Conservation (phyloP, 2,888 invertebrate species). For the Oxystoma pomonae region DNA sequence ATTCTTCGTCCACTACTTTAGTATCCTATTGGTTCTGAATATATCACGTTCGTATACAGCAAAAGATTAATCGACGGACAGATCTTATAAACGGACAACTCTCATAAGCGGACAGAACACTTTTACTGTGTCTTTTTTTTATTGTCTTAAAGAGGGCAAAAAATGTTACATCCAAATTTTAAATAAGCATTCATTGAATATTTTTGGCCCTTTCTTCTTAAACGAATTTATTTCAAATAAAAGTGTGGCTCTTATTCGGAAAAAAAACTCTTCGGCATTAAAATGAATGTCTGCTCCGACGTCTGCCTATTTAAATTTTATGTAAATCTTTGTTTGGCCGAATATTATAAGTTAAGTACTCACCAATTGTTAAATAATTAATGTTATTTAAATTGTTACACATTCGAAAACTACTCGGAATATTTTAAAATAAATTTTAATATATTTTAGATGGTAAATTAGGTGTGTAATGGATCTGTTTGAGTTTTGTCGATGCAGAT, state of each 20-base stretch:
- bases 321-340: conserved; percentile 23
- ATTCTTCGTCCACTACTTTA: too few species aligned
- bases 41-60: too few species aligned
- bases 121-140: too few species aligned
- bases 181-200: too few species aligned
- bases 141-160: too few species aligned
- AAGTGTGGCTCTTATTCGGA: neutral
- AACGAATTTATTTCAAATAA: too few species aligned
- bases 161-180: too few species aligned
- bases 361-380: conserved; percentile 31
- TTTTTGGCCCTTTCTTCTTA: too few species aligned
- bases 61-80: too few species aligned
- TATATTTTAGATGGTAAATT: neutral
- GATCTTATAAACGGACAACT: too few species aligned
- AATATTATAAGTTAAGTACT: conserved; percentile 25
- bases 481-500: neutral
- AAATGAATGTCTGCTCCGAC: conserved; percentile 15
- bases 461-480: neutral
- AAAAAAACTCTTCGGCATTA: neutral
- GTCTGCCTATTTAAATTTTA: conserved; percentile 27
- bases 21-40: too few species aligned
- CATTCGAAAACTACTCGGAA: conserved; percentile 30
- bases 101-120: too few species aligned
- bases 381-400: conserved; percentile 32
- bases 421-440: conserved; percentile 31